These are phyloP conservation scores for Cremastinae sp. DNA, from an alignment of 2,888 invertebrate genomes.

Conservation along the genomic window DNA sequence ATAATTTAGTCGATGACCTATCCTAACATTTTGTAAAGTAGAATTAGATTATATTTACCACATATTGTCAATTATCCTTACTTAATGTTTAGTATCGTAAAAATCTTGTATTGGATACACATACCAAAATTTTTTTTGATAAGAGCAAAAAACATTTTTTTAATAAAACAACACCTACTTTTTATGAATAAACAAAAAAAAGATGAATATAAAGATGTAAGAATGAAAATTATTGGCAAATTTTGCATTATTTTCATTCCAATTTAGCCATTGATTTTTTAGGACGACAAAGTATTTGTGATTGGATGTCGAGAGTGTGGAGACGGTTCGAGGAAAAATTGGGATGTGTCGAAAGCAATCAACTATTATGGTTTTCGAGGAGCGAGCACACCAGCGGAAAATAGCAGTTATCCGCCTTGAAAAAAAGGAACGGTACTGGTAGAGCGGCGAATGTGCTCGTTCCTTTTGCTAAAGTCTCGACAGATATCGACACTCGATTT, in stretches of 20 bases:
- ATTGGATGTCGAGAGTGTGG: constrained; percentile 39
- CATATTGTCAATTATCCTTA: no score
- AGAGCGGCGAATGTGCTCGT: constrained; percentile 60
- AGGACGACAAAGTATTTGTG: constrained; percentile 57
- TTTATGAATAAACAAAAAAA: no score
- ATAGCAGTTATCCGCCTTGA: constrained; percentile 32
- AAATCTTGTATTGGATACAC: no score
- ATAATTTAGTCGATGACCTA: no score
- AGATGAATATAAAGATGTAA: no score
- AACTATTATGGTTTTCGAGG: constrained; percentile 57
- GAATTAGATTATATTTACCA: no score
- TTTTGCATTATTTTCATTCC: constrained; percentile 32
- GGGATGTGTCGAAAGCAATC: constrained; percentile 58
- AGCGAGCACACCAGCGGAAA: constrained; percentile 48
- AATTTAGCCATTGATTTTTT: constrained; percentile 29
- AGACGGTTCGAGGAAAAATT: constrained; percentile 51
- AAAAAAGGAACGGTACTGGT: constrained; percentile 6
- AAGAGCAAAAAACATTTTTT: no score
- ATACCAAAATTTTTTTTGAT: no score
- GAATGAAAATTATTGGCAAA: no score
- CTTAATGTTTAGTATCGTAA: no score
- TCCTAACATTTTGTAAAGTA: no score
- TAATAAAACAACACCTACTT: no score
- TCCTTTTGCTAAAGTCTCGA: constrained; percentile 70
- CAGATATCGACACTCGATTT: constrained; percentile 72